These are phyloP conservation scores for Streptopelia turtur DNA, from an alignment of 2,797 vertebrate species.

Conservation along the genomic window DNA sequence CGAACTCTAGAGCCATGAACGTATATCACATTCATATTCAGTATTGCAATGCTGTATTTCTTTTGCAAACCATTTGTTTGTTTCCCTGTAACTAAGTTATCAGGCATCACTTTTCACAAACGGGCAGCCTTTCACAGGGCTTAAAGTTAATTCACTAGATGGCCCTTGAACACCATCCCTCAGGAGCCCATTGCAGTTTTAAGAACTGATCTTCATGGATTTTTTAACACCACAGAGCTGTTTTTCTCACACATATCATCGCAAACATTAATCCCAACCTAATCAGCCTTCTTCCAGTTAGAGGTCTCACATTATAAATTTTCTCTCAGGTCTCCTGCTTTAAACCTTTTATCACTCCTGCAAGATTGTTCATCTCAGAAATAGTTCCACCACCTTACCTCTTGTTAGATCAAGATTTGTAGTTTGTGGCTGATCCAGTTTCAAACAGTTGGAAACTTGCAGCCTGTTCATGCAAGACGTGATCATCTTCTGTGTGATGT, in stretches of 20 bases:
- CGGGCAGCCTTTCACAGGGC: background rate
- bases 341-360: background rate
- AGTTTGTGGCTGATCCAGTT: background rate
- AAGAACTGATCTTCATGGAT: background rate
- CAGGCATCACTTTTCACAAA: background rate
- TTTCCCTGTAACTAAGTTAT: background rate
- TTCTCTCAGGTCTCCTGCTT: background rate
- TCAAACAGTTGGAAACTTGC: background rate
- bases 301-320: background rate
- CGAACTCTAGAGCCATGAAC: background rate
- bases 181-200: background rate
- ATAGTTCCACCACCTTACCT: background rate
- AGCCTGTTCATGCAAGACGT: background rate
- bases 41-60: background rate
- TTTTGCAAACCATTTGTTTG: background rate
- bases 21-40: background rate
- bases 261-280: background rate
- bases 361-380: background rate
- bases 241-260: background rate
- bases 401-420: fast-evolving
- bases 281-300: background rate
- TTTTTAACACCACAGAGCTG: background rate
- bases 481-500: background rate
- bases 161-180: background rate
- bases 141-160: background rate